Evolutionary conservation across 2,797 vertebrate species (phyloP).

Genomic region (Coendou prehensilis): DNA sequence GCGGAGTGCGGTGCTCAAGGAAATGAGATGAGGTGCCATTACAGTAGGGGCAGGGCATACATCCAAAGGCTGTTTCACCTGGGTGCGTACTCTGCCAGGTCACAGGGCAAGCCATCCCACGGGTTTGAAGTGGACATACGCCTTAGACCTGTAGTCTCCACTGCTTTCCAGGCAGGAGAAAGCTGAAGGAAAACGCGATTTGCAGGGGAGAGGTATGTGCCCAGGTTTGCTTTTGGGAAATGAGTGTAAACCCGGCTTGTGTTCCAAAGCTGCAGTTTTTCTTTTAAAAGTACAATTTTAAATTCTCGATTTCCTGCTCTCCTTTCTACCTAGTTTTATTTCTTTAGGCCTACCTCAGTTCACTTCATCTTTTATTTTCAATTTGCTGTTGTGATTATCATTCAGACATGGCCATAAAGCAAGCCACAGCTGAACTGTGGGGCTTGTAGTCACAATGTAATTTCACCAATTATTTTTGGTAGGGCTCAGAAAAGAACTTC

Average conservation of each 20-base stretch:
- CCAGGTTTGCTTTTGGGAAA: not conserved
- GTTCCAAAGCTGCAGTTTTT: not conserved
- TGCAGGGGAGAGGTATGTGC: not conserved
- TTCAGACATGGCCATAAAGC: not conserved
- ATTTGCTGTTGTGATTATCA: not conserved
- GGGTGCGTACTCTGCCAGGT: too few species aligned
- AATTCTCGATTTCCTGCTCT: not conserved
- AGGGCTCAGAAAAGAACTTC: not conserved
- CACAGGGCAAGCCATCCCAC: too few species aligned
- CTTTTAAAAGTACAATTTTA: not conserved
- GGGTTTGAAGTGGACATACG: too few species aligned
- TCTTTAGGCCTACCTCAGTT: not conserved
- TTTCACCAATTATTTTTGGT: not conserved
- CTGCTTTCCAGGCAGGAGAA: not conserved
- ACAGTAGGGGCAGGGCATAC: too few species aligned
- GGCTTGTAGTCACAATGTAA: not conserved
- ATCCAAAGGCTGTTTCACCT: too few species aligned
- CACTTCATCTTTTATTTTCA: slow-evolving; percentile 15
- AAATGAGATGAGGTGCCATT: too few species aligned
- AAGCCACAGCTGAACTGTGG: not conserved
- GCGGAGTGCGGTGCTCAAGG: too few species aligned
- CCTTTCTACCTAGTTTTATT: not conserved
- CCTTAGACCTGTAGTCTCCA: not conserved
- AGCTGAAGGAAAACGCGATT: not conserved
- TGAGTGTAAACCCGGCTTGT: not conserved